Base-by-base conservation (phyloP, 2,888 invertebrate species). In the Augiades crinisus region DNA sequence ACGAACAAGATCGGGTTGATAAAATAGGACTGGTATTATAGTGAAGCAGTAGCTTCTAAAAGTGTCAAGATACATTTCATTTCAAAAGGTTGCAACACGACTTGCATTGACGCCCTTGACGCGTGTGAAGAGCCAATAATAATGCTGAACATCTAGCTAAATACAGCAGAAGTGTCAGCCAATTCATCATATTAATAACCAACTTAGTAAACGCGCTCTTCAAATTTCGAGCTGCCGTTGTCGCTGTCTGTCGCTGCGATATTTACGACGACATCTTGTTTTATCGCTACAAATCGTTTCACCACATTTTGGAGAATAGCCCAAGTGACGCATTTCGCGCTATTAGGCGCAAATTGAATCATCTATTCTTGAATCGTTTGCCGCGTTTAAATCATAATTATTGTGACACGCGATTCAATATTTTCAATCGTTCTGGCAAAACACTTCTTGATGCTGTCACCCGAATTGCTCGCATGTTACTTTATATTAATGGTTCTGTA, bases 241-340 rank as follows among this genome's bases (percentile, higher is more conserved):
- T 43, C 50, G 27, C 43, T 37, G 44, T 37, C 51, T 22, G 36
- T 30, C 43, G 33, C 31, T 10, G 10, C 43, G 10, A 30, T 51
- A 51, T 51, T 44, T 51, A 51, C 36, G 51, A 19, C 36, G 36
- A 37, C 51, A 37, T 51, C 50, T 43, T 43, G 50, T 31, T 51
- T 37, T 51, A 44, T 34, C 19, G 50, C 37, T 51, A 36, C 50
- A 51, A 51, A 51, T 51, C 44, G 44, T 37, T 44, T 50, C 50
- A 43, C 14, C 50, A 41, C 50, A 50, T 44, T 50, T 50, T 50
- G 43, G 43, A 50, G 34, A 50, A 50, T 44, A 27, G 50, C 43
- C 50, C 50, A 37, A 37, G 30, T 44, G 50, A 50, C 43, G 50
- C 50, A 44, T 37, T 30, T 43, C 10, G 43, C 10, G 50, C 43